phyloP scores from a whole-genome alignment of 37 sponge, comb jelly and placozoan species.

The Spongilla lacustris region DNA sequence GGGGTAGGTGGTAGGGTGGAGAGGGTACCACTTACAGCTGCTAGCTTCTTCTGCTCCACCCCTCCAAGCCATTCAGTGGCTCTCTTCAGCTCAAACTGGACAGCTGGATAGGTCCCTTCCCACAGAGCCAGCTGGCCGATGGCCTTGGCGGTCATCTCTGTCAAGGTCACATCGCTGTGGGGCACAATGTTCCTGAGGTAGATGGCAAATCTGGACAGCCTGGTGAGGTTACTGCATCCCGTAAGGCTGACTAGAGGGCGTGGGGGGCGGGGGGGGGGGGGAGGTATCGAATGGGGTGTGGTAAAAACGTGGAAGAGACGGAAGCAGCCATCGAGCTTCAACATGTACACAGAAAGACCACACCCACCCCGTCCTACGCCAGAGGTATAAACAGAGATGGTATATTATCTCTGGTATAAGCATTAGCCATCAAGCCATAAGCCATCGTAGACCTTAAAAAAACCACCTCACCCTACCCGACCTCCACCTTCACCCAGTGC shows the following conservation, averaged over 20 bases:
- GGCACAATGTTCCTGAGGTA: constrained; percentile 85
- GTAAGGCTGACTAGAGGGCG: constrained; percentile 66
- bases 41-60: constrained; percentile 72
- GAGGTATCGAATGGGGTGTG: too few relatives aligned
- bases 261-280: constrained; percentile 19
- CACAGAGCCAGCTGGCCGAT: constrained; percentile 83
- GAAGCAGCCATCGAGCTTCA: too few relatives aligned
- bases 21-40: constrained; percentile 62
- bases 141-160: constrained; percentile 86
- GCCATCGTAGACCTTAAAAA: too few relatives aligned
- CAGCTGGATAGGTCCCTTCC: constrained; percentile 89
- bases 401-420: too few relatives aligned
- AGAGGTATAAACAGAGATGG: too few relatives aligned
- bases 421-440: too few relatives aligned
- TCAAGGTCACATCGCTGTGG: constrained; percentile 64
- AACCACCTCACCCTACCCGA: too few relatives aligned
- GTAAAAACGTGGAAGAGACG: background rate
- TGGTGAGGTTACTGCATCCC: constrained; percentile 54
- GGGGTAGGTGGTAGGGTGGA: too few relatives aligned
- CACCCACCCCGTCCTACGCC: too few relatives aligned
- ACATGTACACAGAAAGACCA: too few relatives aligned
- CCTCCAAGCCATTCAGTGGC: constrained; percentile 83
- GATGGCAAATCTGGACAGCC: constrained; percentile 77
- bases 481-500: too few relatives aligned
- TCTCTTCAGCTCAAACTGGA: constrained; percentile 89